Base-by-base conservation (phyloP, 2,888 invertebrate species). In the Sicus ferrugineus region DNA sequence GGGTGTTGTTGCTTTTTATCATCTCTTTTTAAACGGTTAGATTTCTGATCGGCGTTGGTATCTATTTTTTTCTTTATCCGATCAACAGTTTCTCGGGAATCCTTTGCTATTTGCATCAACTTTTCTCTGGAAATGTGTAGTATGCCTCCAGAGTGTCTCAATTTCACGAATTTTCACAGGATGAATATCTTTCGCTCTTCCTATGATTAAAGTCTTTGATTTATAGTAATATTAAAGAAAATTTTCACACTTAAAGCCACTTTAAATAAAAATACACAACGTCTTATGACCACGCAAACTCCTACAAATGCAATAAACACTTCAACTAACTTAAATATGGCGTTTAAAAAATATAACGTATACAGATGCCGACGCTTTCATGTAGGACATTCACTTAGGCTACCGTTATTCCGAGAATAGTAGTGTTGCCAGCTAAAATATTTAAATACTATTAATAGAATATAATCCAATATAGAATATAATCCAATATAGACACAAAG, bases 121-220 rank as follows among this genome's bases (percentile, higher is more conserved):
- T n/a, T n/a, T n/a, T n/a, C n/a, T n/a, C n/a, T n/a, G n/a, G n/a
- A 11, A 34, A 5, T 11, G 11, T 34, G 11, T 11, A 5, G 5
- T 34, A 34, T 34, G 38, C 38, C 38, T 11, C 5, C 5, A 9
- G 38, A 11, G 38, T 34, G 38, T 11, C 11, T 34, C 38, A 34
- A 50, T 50, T 50, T 50, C 50, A 5, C 50, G 19, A 50, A 50
- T 50, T 50, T 50, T 50, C 21, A n/a, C n/a, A 21, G 50, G 50
- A n/a, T n/a, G 21, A 50, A 50, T 19, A 3, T 50, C 21, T 9
- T 50, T 50, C 50, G 21, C 50, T n/a, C 50, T 50, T n/a, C 50
- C 50, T 3, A 21, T 50, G n/a, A n/a, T n/a, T 50, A 50, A 16
- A 19, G 21, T n/a, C 6, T 50, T 16, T 50, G 11, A 11, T 9